A percentile compares a stretch with the other conserved stretches of the same genome.
These are phyloP conservation scores for Mesocentrotus franciscanus DNA, from an alignment of 53 echinoderm and acorn worm species.

Conservation along the genomic window DNA sequence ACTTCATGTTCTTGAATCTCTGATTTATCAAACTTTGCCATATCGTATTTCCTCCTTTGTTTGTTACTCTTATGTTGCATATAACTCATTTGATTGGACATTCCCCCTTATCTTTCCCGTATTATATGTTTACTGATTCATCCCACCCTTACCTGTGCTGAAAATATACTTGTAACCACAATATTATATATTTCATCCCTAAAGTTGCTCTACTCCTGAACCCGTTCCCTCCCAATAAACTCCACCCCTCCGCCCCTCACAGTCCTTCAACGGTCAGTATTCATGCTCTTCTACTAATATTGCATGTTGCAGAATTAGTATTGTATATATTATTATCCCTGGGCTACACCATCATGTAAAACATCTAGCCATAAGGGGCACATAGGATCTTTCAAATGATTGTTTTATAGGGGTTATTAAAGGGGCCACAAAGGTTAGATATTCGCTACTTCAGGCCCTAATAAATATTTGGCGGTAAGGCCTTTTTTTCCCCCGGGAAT, in stretches of 20 bases:
- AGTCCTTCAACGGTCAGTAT: slow-evolving; percentile 57
- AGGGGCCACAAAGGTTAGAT: too few relatives aligned
- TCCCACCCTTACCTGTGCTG: not conserved
- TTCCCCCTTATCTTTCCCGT: not conserved
- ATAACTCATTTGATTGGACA: not conserved
- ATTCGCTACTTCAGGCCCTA: too few relatives aligned
- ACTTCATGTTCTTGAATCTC: not conserved
- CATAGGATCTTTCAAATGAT: not conserved
- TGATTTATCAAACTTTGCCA: not conserved
- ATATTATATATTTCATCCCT: not conserved
- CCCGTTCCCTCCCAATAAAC: slow-evolving; percentile 57
- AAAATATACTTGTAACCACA: not conserved
- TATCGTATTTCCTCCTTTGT: not conserved
- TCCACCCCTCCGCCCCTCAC: slow-evolving; percentile 50
- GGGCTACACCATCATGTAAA: not conserved
- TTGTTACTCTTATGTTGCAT: not conserved
- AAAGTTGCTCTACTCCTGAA: slow-evolving; percentile 57
- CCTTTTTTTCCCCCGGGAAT: too few relatives aligned
- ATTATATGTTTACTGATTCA: not conserved
- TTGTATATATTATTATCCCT: not conserved
- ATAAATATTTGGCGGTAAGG: too few relatives aligned
- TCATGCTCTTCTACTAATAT: not conserved
- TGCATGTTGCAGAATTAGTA: slow-evolving; percentile 11
- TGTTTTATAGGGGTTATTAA: too few relatives aligned
- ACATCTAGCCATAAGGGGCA: not conserved